A percentile compares a stretch with the other conserved stretches of the same genome.
Conservation (phyloP, 2,113 vertebrate genomes). For the Gavia stellata region DNA sequence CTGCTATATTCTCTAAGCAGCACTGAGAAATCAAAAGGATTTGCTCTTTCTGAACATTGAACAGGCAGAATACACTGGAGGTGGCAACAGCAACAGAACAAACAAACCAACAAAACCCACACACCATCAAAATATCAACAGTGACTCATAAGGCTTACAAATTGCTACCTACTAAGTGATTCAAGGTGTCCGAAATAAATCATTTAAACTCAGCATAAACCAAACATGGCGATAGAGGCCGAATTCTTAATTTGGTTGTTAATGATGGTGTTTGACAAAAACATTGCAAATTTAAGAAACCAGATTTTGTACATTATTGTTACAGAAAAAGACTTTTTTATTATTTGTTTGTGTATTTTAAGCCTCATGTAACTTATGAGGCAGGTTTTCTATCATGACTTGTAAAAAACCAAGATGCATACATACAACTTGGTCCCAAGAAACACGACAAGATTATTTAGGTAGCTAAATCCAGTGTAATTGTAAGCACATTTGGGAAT, state of each 20-base stretch:
- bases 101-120: not conserved
- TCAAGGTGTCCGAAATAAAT: conserved; percentile 2
- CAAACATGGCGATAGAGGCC: not conserved
- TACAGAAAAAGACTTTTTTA: not conserved
- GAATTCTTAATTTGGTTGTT: not conserved
- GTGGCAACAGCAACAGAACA: not conserved
- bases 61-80: not conserved
- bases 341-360: not conserved
- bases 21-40: not conserved
- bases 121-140: not conserved
- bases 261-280: not conserved
- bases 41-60: not conserved
- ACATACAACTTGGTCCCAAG: not conserved
- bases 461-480: not conserved
- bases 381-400: not conserved
- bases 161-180: not conserved
- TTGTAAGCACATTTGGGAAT: not conserved
- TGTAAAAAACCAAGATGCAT: not conserved
- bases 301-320: not conserved
- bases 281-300: not conserved
- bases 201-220: not conserved
- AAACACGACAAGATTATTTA: not conserved
- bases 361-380: not conserved
- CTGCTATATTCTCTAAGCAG: not conserved
- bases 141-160: conserved; percentile 1